These are phyloP conservation scores for Rhea pennata DNA, from an alignment of 2,113 vertebrate genomes.

Conservation along the genomic window DNA sequence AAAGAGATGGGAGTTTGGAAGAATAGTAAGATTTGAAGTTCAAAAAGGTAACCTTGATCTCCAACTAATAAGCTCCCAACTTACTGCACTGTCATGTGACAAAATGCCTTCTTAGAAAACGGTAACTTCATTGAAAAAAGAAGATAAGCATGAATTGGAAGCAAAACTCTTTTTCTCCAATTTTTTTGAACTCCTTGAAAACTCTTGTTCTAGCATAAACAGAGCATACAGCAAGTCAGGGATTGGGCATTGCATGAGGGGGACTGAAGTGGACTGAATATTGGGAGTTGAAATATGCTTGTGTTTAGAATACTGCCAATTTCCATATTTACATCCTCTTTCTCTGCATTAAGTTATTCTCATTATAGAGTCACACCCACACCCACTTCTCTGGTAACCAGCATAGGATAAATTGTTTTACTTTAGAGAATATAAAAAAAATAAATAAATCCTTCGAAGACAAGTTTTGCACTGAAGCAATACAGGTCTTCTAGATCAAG, in stretches of 20 bases:
- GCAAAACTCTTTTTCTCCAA: background rate
- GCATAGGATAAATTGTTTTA: background rate
- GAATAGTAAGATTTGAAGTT: background rate
- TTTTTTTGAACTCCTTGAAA: background rate
- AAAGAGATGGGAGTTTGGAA: background rate
- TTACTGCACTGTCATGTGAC: background rate
- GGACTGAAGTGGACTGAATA: background rate
- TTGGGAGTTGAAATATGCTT: background rate
- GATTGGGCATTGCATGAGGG: background rate
- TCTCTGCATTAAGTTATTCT: background rate
- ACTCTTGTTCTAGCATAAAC: background rate
- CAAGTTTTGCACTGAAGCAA: background rate
- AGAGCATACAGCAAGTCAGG: background rate
- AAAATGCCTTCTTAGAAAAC: background rate
- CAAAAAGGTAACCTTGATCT: background rate
- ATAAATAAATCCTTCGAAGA: background rate
- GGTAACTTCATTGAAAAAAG: background rate
- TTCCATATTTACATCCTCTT: background rate
- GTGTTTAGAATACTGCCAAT: background rate
- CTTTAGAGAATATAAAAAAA: background rate
- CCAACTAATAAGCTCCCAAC: background rate
- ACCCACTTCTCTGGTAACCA: background rate
- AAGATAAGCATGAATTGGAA: background rate
- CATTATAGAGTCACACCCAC: background rate
- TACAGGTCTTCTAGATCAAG: background rate